phyloP scores from a whole-genome alignment of 2,113 vertebrate genomes.

The Pollimyrus isidori region DNA sequence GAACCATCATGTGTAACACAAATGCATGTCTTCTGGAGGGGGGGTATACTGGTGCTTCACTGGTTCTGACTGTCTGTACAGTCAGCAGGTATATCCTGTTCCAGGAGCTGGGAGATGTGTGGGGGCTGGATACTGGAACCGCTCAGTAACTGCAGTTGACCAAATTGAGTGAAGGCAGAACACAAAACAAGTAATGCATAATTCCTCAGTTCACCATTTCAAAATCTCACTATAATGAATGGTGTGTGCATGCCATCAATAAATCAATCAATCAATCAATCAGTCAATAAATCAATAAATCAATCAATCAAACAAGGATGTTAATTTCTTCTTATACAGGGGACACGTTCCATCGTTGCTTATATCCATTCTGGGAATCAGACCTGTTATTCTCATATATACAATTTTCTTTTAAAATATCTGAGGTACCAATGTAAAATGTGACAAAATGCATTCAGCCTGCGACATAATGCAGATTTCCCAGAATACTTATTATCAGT shows the following conservation, averaged over 20 bases:
- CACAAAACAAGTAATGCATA: conserved; percentile 24
- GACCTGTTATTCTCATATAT: neutral
- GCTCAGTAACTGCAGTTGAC: conserved; percentile 16
- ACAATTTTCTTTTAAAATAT: neutral
- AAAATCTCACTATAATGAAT: neutral
- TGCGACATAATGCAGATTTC: neutral
- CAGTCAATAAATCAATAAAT: too few species aligned
- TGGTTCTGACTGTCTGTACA: conserved; percentile 10
- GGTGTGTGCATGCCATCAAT: neutral
- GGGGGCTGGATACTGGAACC: conserved; percentile 21
- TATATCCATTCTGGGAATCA: neutral
- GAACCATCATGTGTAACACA: neutral
- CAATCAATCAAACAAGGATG: neutral
- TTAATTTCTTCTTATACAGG: neutral
- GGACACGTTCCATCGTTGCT: neutral
- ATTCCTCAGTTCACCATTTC: neutral
- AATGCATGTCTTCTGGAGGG: neutral
- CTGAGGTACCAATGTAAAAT: neutral
- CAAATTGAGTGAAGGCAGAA: neutral
- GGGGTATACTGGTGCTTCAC: neutral
- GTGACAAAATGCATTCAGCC: neutral
- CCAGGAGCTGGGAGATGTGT: conserved; percentile 10
- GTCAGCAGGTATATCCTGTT: conserved; percentile 12
- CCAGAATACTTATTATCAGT: conserved; percentile 14
- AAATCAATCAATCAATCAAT: too few species aligned